Evolutionary conservation across 2,113 vertebrate species (phyloP), one percentile per base, ranked within the genome.

Genomic region (Todiramphus saurophagus): DNA sequence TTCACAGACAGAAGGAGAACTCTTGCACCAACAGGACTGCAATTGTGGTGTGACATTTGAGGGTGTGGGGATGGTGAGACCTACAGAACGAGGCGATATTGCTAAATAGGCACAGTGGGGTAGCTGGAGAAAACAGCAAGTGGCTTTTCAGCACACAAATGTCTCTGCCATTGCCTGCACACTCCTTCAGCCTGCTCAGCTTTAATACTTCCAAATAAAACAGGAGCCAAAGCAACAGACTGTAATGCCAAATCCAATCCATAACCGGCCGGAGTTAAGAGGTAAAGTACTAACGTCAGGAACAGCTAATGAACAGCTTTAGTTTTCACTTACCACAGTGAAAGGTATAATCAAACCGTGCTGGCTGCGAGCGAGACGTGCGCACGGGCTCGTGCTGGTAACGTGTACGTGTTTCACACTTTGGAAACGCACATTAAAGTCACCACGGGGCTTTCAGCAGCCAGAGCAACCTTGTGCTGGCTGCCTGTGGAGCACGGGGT

Each of bases 11-110:
- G 31, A 68, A 68, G 24, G 28, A 39, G 21, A 89, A 50, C 27
- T 68, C 81, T 35, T 35, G 9, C 28, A 80, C 69, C 77, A 87
- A 21, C 13, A 43, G 37, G 68, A 14, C 16, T 27, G 31, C 2
- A 25, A 3, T 14, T n/a, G 10, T 25, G 69, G n/a, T 43, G 24
- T 41, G 69, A 18, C 0, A 2, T 72, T 87, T 44, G n/a, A 68
- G 18, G 39, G n/a, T 0, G 0, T 4, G 14, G 55, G 53, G 64
- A 25, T 39, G 39, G 46, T 37, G 25, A 84, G 62, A 50, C 2
- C 5, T 27, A 9, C 3, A 23, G 28, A n/a, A 59, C 33, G 44
- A 64, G 31, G 63, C 18, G 48, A 35, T 20, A 14, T 7, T 24
- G n/a, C n/a, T 84, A 12, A 59, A 60, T 0, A 50, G 73, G 24